Percentiles rank a stretch among this genome's conserved stretches.
These are phyloP conservation scores for Pao palembangensis DNA, from an alignment of 2,113 vertebrate genomes.

Conservation along the genomic window DNA sequence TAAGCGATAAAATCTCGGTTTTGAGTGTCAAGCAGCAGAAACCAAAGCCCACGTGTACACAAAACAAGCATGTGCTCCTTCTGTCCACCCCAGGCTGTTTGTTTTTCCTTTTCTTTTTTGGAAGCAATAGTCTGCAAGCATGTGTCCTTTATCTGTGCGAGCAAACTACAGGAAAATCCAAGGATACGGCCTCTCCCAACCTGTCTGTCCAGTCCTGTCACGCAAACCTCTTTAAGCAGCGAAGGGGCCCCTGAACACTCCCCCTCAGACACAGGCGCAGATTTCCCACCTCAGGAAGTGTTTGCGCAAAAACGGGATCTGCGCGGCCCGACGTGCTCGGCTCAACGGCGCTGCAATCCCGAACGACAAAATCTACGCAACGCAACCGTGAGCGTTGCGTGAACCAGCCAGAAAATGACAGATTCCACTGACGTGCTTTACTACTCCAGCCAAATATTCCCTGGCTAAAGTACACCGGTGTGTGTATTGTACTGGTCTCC, in stretches of 20 bases:
- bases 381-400: too few species aligned
- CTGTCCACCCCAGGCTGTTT: too few species aligned
- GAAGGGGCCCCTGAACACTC: constrained; percentile 20
- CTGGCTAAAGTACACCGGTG: too few species aligned
- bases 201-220: constrained; percentile 58
- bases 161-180: constrained; percentile 63
- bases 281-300: not conserved
- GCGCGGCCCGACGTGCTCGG: not conserved
- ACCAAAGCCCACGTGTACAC: constrained; percentile 25
- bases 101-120: constrained; percentile 7
- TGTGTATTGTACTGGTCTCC: too few species aligned
- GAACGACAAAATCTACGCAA: not conserved
- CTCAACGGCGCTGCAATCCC: not conserved
- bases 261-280: constrained; percentile 8
- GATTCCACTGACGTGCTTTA: too few species aligned
- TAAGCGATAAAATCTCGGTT: too few species aligned
- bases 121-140: constrained; percentile 53
- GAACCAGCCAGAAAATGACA: too few species aligned
- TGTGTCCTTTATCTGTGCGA: constrained; percentile 62
- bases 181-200: constrained; percentile 65
- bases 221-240: constrained; percentile 49
- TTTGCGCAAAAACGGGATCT: constrained; percentile 21
- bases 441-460: too few species aligned
- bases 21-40: not conserved
- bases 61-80: constrained; percentile 23